Conservation (phyloP, 1,140 invertebrate species). For the Drosophila bocqueti region DNA sequence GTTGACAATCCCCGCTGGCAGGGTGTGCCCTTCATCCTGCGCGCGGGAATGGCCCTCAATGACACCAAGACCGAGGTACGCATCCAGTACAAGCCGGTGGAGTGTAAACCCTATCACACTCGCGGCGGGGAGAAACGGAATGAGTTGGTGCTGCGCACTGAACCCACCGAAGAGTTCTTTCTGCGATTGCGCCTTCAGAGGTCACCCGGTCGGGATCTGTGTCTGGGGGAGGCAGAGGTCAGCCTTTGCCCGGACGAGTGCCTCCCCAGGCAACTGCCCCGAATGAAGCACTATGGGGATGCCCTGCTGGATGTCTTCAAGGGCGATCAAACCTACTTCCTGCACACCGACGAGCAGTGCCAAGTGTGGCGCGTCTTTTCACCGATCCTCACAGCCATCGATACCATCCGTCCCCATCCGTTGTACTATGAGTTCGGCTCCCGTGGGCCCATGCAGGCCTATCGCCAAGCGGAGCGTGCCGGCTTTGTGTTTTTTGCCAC, state of each 20-base stretch:
- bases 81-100: slow-evolving; percentile 60
- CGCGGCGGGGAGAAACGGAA: slow-evolving; percentile 27
- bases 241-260: slow-evolving; percentile 21
- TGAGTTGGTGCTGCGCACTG: slow-evolving; percentile 54
- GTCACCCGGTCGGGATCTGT: slow-evolving; percentile 32
- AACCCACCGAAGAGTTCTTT: slow-evolving; percentile 54
- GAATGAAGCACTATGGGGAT: slow-evolving; percentile 4
- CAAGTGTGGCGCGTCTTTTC: slow-evolving; percentile 74
- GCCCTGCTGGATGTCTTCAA: slow-evolving; percentile 53
- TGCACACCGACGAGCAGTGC: slow-evolving; percentile 67
- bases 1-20: slow-evolving; percentile 57
- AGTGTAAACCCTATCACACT: slow-evolving; percentile 33
- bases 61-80: slow-evolving; percentile 65
- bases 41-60: slow-evolving; percentile 57
- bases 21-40: slow-evolving; percentile 65
- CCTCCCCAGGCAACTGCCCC: not conserved
- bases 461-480: slow-evolving; percentile 42
- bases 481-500: slow-evolving; percentile 64
- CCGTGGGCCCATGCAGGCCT: slow-evolving; percentile 53
- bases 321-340: slow-evolving; percentile 62
- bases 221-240: slow-evolving; percentile 42
- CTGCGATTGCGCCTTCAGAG: slow-evolving; percentile 61
- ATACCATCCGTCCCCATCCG: slow-evolving; percentile 39
- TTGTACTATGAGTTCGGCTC: slow-evolving; percentile 59
- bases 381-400: slow-evolving; percentile 39